These are phyloP conservation scores for Homarus gammarus DNA, from an alignment of 2,888 invertebrate genomes.

Conservation along the genomic window DNA sequence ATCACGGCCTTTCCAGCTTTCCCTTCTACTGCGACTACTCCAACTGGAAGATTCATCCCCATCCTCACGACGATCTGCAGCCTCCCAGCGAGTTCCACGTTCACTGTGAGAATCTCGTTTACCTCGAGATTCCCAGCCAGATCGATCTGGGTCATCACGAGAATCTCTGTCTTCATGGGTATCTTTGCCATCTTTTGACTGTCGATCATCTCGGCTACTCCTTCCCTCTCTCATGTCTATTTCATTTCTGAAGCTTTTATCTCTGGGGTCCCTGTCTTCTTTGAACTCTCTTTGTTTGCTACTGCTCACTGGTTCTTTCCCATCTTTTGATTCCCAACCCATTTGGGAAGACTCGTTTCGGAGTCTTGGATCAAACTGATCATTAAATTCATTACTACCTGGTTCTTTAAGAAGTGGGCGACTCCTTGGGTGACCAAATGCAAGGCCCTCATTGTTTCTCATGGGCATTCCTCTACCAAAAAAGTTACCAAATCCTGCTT, in stretches of 20 bases:
- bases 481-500: constrained; percentile 4
- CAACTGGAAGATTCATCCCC: constrained; percentile 2
- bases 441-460: constrained; percentile 35
- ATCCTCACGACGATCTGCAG: not conserved
- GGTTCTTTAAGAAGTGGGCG: constrained; percentile 4
- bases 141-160: constrained; percentile 8
- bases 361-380: constrained; percentile 42
- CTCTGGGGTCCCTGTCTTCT: constrained; percentile 43
- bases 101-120: constrained; percentile 13
- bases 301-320: not conserved
- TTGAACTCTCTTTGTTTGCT: constrained; percentile 1
- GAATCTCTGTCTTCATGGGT: constrained; percentile 21
- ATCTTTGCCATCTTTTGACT: constrained; percentile 8
- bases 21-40: constrained; percentile 76
- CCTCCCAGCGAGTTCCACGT: constrained; percentile 23
- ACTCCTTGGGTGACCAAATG: constrained; percentile 16
- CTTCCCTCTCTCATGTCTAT: constrained; percentile 39
- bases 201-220: not conserved
- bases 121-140: constrained; percentile 37
- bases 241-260: constrained; percentile 28
- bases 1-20: constrained; percentile 77
- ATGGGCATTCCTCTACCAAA: constrained; percentile 29
- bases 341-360: constrained; percentile 22
- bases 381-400: not conserved
- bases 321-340: constrained; percentile 6